Conservation (phyloP, 2,888 invertebrate genomes). For the Pammene aurita region DNA sequence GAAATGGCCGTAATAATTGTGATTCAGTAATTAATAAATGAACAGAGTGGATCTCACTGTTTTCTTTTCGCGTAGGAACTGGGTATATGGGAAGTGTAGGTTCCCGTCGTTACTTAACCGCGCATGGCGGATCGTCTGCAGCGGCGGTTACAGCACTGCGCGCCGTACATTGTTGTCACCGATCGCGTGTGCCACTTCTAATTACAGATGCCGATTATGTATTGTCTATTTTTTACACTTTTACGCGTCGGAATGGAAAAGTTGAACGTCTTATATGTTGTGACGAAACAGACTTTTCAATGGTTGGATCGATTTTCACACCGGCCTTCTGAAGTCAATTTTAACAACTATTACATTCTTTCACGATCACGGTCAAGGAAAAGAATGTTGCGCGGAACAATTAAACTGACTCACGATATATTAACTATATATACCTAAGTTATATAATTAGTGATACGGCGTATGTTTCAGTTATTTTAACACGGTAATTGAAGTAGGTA, state of each 20-base stretch:
- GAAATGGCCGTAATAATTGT: slow-evolving; percentile 28
- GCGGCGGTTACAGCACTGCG: slow-evolving; percentile 32
- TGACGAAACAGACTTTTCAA: slow-evolving; percentile 59
- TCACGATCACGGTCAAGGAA: slow-evolving; percentile 18
- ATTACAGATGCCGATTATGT: slow-evolving; percentile 66
- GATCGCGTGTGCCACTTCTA: slow-evolving; percentile 64
- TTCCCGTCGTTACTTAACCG: slow-evolving; percentile 39
- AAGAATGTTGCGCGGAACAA: slow-evolving; percentile 1
- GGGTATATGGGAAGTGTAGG: slow-evolving; percentile 43
- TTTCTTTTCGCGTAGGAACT: slow-evolving; percentile 16
- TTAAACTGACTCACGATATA: slow-evolving; percentile 8
- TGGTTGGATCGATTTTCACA: slow-evolving; percentile 48
- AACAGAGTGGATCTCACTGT: slow-evolving; percentile 24
- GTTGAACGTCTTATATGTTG: slow-evolving; percentile 69
- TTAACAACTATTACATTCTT: slow-evolving; percentile 3
- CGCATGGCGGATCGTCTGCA: slow-evolving; percentile 1
- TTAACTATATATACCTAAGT: slow-evolving; percentile 8
- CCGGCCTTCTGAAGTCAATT: slow-evolving; percentile 38
- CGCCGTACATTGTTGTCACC: slow-evolving; percentile 46
- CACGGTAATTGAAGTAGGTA: slow-evolving; percentile 18
- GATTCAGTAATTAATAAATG: slow-evolving; percentile 39
- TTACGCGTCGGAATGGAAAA: slow-evolving; percentile 72
- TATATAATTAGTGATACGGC: slow-evolving; percentile 1
- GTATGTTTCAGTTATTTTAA: slow-evolving; percentile 8
- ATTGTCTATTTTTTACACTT: slow-evolving; percentile 72